A percentile compares a stretch with the other conserved stretches of the same genome.
Evolutionary conservation across 2,113 vertebrate genomes (phyloP).

Genomic region (Platysternon megacephalum): DNA sequence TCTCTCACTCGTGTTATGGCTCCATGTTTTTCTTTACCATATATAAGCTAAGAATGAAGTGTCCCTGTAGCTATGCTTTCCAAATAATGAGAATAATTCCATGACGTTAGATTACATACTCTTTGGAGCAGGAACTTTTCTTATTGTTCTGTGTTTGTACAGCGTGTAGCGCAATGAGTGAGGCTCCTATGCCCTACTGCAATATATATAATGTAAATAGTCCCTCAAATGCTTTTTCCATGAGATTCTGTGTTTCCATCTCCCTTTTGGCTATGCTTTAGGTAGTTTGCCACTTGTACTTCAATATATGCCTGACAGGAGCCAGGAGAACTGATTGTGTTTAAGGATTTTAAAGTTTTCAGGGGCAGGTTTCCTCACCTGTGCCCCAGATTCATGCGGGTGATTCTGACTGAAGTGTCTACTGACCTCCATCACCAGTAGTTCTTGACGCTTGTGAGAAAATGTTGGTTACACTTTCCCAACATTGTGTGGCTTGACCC

Average conservation of each 20-base stretch:
- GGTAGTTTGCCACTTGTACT: neutral
- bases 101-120: neutral
- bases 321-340: neutral
- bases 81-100: neutral
- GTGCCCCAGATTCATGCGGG: neutral
- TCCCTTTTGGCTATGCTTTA: neutral
- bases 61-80: neutral
- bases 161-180: neutral
- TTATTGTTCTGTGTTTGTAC: neutral
- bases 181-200: neutral
- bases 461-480: neutral
- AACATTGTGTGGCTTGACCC: neutral
- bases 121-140: neutral
- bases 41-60: neutral
- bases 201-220: neutral
- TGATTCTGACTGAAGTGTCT: neutral
- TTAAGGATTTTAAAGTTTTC: neutral
- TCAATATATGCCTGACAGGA: neutral
- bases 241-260: neutral
- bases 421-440: accelerated
- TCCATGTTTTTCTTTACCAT: neutral
- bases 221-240: neutral
- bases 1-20: neutral
- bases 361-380: neutral
- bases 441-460: neutral